Conservation (phyloP, 2,113 vertebrate genomes). For the Pagrus major region DNA sequence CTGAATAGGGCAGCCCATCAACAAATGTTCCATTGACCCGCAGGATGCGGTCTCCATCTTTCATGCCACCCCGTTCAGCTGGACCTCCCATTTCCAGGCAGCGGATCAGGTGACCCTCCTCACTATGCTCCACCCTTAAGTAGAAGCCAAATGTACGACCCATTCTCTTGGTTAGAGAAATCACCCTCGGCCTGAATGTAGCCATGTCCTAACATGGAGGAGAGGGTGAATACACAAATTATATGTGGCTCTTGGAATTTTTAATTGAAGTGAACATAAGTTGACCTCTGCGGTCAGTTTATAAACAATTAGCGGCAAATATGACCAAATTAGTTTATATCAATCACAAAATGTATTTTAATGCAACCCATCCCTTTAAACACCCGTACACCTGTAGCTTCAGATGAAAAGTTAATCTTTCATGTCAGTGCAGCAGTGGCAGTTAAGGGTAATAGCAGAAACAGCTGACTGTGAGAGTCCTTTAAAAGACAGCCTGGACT, state of each 20-base stretch:
- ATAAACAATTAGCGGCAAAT: too few relatives aligned
- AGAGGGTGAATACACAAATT: background rate
- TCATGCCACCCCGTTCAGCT: constrained; percentile 90
- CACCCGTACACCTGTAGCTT: too few relatives aligned
- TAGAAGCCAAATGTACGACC: constrained; percentile 91
- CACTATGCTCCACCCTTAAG: constrained; percentile 88
- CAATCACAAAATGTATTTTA: too few relatives aligned
- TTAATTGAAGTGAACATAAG: too few relatives aligned
- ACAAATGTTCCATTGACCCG: constrained; percentile 90
- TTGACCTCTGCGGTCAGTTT: background rate
- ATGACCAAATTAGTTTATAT: too few relatives aligned
- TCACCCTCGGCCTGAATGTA: constrained; percentile 85
- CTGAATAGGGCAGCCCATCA: constrained; percentile 87
- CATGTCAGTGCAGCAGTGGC: constrained; percentile 9
- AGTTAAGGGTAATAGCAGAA: constrained; percentile 71
- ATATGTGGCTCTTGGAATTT: background rate
- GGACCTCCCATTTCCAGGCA: constrained; percentile 87
- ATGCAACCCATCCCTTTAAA: too few relatives aligned
- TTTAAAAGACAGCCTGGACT: constrained; percentile 58
- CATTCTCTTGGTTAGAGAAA: constrained; percentile 86
- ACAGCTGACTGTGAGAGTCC: constrained; percentile 44
- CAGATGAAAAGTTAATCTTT: constrained; percentile 60
- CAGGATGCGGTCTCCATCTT: constrained; percentile 93
- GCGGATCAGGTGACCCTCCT: constrained; percentile 91
- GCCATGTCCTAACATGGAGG: constrained; percentile 85